Conservation (phyloP, 2,797 vertebrate species). For the Agapornis canus region DNA sequence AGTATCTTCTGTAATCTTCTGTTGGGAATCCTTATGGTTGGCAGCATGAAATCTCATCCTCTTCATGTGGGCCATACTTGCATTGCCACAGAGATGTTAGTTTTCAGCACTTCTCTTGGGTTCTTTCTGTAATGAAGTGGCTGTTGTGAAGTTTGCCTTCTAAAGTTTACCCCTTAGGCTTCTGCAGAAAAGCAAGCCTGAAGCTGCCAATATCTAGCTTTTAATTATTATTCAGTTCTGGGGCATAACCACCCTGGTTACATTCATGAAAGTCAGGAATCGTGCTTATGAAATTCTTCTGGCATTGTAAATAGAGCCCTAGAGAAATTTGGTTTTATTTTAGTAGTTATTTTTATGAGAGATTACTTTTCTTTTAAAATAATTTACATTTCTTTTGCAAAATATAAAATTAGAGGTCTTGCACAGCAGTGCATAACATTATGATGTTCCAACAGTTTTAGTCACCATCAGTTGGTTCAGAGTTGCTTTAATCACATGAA, state of each 20-base stretch:
- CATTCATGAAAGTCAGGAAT: conserved; percentile 43
- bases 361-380: fast-evolving
- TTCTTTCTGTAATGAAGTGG: conserved; percentile 6
- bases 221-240: conserved; percentile 63
- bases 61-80: not conserved
- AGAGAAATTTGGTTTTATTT: conserved; percentile 39
- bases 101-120: not conserved
- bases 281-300: not conserved
- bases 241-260: conserved; percentile 56
- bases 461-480: not conserved
- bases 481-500: conserved; percentile 5
- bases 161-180: conserved; percentile 52
- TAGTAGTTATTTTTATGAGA: not conserved
- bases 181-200: conserved; percentile 37
- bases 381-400: not conserved
- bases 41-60: not conserved
- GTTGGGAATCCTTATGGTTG: not conserved
- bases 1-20: not conserved
- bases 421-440: not conserved
- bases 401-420: not conserved
- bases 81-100: not conserved
- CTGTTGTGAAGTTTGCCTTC: conserved; percentile 44
- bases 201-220: conserved; percentile 60
- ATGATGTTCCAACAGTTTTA: not conserved
- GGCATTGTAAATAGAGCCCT: conserved; percentile 18